Evolutionary conservation across 2,113 vertebrate species (phyloP).

Genomic region (Leuciscus idus): DNA sequence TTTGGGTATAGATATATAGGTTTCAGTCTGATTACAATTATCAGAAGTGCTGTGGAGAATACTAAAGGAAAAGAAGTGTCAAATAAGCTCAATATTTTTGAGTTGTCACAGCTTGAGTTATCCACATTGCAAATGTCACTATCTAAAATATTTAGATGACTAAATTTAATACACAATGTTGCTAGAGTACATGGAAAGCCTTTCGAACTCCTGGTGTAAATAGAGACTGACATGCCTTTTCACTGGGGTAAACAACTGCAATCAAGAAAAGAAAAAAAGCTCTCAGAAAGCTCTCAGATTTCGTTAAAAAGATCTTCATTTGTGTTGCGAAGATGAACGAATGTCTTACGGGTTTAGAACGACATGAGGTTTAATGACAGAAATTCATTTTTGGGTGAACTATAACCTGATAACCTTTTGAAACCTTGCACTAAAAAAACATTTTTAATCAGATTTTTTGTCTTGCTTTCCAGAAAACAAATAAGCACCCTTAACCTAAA

Average conservation of each 20-base stretch:
- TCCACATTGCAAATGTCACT: not conserved
- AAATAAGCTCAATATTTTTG: not conserved
- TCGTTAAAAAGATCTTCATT: too few species aligned
- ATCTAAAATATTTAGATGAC: not conserved
- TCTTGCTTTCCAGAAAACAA: not conserved
- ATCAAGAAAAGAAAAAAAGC: not conserved
- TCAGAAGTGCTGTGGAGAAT: not conserved
- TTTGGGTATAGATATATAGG: not conserved
- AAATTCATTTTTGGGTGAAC: too few species aligned
- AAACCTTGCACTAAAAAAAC: not conserved
- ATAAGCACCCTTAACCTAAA: not conserved
- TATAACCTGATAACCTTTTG: too few species aligned
- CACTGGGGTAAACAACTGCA: not conserved
- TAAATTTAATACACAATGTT: not conserved
- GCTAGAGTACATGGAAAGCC: not conserved
- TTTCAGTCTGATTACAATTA: conserved; percentile 12
- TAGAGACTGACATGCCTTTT: conserved; percentile 11
- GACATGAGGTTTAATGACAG: too few species aligned
- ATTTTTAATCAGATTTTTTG: not conserved
- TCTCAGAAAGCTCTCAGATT: too few species aligned
- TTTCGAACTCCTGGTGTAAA: not conserved
- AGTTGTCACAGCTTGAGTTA: not conserved
- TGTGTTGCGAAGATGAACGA: too few species aligned
- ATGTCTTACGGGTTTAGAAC: too few species aligned
- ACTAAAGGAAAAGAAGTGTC: not conserved